A percentile compares a stretch with the other conserved stretches of the same genome.
Conservation (phyloP, 2,113 vertebrate genomes). For the Euleptes europaea region DNA sequence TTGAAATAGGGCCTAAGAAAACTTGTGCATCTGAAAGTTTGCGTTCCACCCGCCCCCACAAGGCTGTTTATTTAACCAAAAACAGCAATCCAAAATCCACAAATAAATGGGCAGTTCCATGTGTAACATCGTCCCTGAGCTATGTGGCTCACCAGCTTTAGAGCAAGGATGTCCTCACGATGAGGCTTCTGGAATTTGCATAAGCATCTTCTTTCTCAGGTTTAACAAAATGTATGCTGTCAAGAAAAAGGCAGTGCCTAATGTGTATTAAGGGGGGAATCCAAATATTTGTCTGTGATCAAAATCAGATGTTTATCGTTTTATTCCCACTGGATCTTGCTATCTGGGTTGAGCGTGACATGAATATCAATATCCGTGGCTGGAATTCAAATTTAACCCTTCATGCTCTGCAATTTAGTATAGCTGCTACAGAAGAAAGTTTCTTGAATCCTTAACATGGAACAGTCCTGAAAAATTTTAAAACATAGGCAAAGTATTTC, state of each 20-base stretch:
- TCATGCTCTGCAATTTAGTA: neutral
- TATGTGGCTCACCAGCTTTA: neutral
- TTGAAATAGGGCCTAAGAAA: too few species aligned
- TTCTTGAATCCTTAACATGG: too few species aligned
- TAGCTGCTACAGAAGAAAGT: neutral
- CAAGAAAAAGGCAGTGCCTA: too few species aligned
- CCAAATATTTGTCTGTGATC: neutral
- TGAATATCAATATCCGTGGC: neutral
- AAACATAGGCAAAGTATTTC: too few species aligned
- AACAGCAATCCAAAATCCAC: too few species aligned
- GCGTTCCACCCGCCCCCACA: too few species aligned
- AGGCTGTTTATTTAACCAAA: too few species aligned
- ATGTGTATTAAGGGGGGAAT: too few species aligned
- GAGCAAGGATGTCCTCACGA: neutral
- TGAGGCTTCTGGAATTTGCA: neutral
- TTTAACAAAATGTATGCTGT: neutral
- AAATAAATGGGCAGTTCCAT: too few species aligned
- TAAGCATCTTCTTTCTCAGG: neutral
- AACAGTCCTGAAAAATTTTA: too few species aligned
- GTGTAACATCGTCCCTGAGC: too few species aligned
- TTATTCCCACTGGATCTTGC: neutral
- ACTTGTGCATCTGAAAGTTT: too few species aligned
- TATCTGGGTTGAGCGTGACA: neutral
- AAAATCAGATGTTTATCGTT: neutral
- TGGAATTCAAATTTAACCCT: neutral